phyloP scores from a whole-genome alignment of 2,888 invertebrate species.

The Spodoptera exigua region DNA sequence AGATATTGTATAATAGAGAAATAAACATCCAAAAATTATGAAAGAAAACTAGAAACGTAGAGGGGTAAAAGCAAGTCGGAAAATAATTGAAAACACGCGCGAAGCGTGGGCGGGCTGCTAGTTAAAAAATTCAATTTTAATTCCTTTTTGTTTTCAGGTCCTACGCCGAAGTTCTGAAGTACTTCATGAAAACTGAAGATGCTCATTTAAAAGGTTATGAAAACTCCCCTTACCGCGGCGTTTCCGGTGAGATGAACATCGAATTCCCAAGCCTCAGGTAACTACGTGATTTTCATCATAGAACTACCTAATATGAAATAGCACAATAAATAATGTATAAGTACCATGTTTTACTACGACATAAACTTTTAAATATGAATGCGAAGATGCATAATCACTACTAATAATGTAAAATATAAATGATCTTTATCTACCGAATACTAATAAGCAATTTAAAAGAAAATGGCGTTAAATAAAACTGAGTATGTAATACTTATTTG shows the following conservation, averaged over 20 bases:
- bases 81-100: no score
- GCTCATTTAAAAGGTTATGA: constrained; percentile 76
- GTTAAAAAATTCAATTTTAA: background rate
- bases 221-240: constrained; percentile 85
- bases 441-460: constrained; percentile 6
- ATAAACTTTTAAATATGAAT: constrained; percentile 19
- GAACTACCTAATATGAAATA: background rate
- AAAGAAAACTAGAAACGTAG: no score
- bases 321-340: constrained; percentile 20
- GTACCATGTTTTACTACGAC: constrained; percentile 1
- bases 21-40: no score
- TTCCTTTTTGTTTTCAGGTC: constrained; percentile 83
- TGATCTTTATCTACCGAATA: constrained; percentile 5
- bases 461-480: no score
- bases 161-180: constrained; percentile 87
- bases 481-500: no score
- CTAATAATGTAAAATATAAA: no score
- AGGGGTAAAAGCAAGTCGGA: no score
- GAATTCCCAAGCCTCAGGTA: constrained; percentile 87
- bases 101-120: no score
- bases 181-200: constrained; percentile 90
- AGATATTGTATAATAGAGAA: no score
- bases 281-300: background rate
- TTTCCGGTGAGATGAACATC: constrained; percentile 89
- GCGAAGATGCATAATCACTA: background rate